Conservation (phyloP, 2,113 vertebrate genomes). For the Nymphicus hollandicus region DNA sequence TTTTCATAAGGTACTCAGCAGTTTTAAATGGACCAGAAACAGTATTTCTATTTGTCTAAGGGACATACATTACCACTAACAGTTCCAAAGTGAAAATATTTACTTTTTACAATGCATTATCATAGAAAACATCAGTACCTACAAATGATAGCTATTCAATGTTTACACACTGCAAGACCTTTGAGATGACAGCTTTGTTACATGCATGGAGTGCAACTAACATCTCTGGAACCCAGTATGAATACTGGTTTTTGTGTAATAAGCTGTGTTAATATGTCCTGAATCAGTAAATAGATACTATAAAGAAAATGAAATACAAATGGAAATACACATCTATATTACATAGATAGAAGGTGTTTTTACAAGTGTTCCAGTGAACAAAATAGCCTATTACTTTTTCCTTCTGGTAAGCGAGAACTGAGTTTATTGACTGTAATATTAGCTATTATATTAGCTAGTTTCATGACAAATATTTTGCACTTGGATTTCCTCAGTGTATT, state of each 20-base stretch:
- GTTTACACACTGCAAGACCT: background rate
- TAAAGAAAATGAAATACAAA: background rate
- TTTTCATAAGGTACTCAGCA: background rate
- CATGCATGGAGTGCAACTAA: fast-evolving
- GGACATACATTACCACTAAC: background rate
- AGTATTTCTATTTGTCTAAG: background rate
- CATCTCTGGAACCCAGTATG: background rate
- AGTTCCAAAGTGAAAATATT: background rate
- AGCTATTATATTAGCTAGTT: background rate
- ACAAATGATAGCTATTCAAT: background rate
- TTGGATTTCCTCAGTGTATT: background rate
- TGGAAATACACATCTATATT: background rate
- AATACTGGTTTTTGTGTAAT: background rate
- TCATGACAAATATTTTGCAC: background rate
- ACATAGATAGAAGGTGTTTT: background rate
- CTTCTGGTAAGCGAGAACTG: background rate
- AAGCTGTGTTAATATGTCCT: background rate
- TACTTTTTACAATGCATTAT: background rate
- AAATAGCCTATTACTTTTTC: background rate
- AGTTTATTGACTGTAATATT: background rate
- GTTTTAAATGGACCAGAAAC: background rate
- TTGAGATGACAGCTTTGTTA: background rate
- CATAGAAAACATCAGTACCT: background rate
- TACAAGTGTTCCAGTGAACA: background rate
- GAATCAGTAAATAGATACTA: background rate